Base-by-base conservation (phyloP, 53 echinoderm and acorn worm genomes). In the Arbacia lixula region DNA sequence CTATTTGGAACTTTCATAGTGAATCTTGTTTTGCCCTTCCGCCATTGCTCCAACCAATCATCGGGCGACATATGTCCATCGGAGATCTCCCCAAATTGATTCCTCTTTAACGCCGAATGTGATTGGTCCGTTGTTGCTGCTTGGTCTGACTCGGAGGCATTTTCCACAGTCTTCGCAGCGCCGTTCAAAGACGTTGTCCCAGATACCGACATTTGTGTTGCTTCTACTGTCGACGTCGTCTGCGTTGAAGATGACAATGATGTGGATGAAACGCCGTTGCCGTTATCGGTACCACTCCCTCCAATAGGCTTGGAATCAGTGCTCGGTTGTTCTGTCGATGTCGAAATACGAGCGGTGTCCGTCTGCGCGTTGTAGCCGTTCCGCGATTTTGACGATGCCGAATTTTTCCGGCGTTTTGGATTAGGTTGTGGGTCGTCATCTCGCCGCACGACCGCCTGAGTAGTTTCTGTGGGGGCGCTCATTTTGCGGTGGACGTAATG, bases 11-110 rank as follows among this genome's bases (percentile, higher is more conserved):
- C 77, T 55, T 72, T 71, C 85, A 85, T 90, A 72, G 94, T 94
- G 76, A 98, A 98, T 75, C 85, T 90, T 12, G 94, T 98, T 56
- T 92, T 92, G 37, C 92, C 92, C 22, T 85, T 86, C 53, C 90
- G 80, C 98, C 98, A 98, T 60, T 92, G 76, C 5, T 46, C 72
- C 66, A 86, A 61, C 98, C 98, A 98, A 57, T 90, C 92, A 3
- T 88, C 81, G 19, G 71, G 36, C 50, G 84, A 82, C 77, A 98
- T 88, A 71, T 94, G 65, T 5, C 92, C 90, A 36, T 90, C 88
- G 17, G 91, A 85, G 20, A 87, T 62, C 9, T 98, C 98, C 12
- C 98, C 98, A 61, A 94, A 94, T 53, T 98, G 98, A 53, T 98
- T 98, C 51, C 84, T 84, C 41, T 68, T 89, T 26, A 64, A 1